Evolutionary conservation across 2,797 vertebrate species (phyloP), one percentile per base, ranked within the genome.

Genomic region (Limnodromus scolopaceus): DNA sequence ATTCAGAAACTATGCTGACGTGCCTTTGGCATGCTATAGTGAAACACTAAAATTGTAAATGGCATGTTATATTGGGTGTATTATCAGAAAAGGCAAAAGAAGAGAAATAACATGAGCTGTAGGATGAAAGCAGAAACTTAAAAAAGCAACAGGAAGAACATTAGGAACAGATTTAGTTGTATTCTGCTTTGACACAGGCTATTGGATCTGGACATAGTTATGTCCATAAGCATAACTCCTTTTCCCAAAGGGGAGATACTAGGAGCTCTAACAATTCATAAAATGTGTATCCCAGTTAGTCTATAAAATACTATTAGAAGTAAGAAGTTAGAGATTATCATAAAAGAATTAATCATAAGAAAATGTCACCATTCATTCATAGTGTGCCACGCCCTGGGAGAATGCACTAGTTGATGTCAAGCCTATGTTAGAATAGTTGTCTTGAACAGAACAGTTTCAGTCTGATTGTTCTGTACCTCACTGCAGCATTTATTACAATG

Each of bases 321-420:
- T 46, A 71, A 95, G 16, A 93, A 81, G 13, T 43, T 81, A 75
- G 39, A 72, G 54, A 72, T 64, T 66, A 30, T 91, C 60, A 89
- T 23, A 12, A 57, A 92, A 39, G 6, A 72, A 63, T 55, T 41
- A n/a, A 53, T 60, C 1, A 1, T 65, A 78, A 72, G 38, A 75
- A 88, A 69, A 72, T 57, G 17, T 72, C 46, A 32, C n/a, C 39
- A 57, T 83, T 70, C 22, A 61, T 89, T 80, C 45, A 23, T 55
- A 41, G 13, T 20, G 2, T 91, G 38, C 38, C 32, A 81, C 69
- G 7, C 34, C 43, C 11, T 78, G 23, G 30, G 14, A 85, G 49
- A 84, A 69, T 24, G 38, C 24, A 8, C 54, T 69, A 51, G 13
- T 72, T 84, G 9, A 30, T 86, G 28, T 88, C 55, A 66, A 55